Evolutionary conservation across 92 coral and sea anemone genomes (phyloP).

Genomic region (Bergia puertoricense): DNA sequence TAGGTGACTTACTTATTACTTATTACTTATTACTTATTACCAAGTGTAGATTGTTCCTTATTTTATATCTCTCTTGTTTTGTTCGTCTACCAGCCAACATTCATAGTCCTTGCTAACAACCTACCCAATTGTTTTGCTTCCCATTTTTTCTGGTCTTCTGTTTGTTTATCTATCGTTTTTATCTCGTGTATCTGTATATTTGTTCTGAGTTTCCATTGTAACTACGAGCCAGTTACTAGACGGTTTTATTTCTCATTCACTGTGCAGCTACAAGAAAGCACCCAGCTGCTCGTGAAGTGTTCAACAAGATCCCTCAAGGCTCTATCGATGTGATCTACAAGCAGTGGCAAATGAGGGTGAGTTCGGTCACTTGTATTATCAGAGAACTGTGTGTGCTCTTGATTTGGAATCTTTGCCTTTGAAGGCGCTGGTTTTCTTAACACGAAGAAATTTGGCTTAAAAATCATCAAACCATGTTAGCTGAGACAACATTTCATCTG

Average conservation of each 20-base stretch:
- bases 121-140: too few relatives aligned
- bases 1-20: background rate
- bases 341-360: constrained; percentile 93
- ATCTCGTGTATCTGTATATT: background rate
- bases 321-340: constrained; percentile 90
- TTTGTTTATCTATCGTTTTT: background rate
- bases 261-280: constrained; percentile 84
- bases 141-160: background rate
- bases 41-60: background rate
- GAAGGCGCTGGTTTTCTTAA: background rate
- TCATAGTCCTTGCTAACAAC: background rate
- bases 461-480: background rate
- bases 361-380: background rate
- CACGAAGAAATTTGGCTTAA: background rate
- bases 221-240: background rate
- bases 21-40: background rate
- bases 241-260: background rate
- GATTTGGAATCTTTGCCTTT: background rate
- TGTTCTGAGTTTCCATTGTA: background rate
- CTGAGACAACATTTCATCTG: background rate
- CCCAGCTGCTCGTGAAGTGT: constrained; percentile 96
- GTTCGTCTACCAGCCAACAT: background rate
- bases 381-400: too few relatives aligned
- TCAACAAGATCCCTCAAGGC: constrained; percentile 85
- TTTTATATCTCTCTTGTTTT: background rate